Base-by-base conservation (phyloP, 2,797 vertebrate species). In the Melanotaenia trifasciata region DNA sequence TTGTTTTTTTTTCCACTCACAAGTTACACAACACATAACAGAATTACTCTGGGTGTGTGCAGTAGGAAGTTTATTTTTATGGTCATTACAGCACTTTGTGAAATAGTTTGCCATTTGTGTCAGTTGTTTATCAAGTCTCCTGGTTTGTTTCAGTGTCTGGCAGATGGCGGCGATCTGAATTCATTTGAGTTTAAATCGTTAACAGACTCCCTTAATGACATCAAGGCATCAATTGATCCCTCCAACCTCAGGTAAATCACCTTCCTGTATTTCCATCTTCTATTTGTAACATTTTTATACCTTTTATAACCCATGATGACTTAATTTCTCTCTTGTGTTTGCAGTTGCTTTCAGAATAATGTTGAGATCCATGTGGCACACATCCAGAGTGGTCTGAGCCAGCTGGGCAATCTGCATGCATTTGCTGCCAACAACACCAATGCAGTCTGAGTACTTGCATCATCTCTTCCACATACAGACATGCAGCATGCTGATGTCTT, bases 151-250 rank as follows among this genome's bases (percentile, higher is more conserved):
- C 89, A 99, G 98, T 98, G 97, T 94, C 93, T 99, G 90, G 98
- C 98, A 75, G 98, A 99, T 88, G 97, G 96, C 81, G 96, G 96
- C 62, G 98, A 99, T 90, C 91, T 99, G 89, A 99, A 99, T 92
- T 99, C 98, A 30, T 99, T 99, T 94, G 98, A 99, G 91, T 99
- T 99, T 90, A 99, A 99, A 92, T 99, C 98, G 69, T 93, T 99
- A 89, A 99, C 97, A 47, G 98, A 99, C 90, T 99, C 98, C 54
- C 94, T 99, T 79, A 97, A 99, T 81, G 98, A 99, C 91, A 99
- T 99, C 86, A 99, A 99, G 91, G 96, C 94, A 85, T 98, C 98
- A 24, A 97, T 99, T 93, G 96, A 98, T 91, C 92, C 95, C 74
- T 97, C 98, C 81, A 99, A 99, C 93, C 96, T 98, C 95, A 98